Percentiles rank a stretch among this genome's conserved stretches.
Conservation (phyloP, 2,888 invertebrate genomes). For the Pherbina coryleti region DNA sequence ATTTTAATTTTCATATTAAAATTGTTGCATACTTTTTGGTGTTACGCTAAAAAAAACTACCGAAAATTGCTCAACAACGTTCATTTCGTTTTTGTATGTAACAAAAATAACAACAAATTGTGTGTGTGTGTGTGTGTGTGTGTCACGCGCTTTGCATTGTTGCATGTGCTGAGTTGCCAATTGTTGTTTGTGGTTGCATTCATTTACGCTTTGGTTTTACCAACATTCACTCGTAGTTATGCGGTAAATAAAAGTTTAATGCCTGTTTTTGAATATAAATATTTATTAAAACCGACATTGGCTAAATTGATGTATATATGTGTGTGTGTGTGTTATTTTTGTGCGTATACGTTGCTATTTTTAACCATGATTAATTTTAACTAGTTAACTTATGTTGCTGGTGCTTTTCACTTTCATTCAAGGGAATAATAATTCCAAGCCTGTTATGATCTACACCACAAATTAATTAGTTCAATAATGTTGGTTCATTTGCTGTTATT, state of each 20-base stretch:
- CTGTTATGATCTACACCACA: too few species aligned
- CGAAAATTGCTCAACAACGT: not conserved
- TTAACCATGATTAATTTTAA: too few species aligned
- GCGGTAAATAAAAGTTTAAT: too few species aligned
- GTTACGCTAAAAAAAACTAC: not conserved
- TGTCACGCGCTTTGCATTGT: not conserved
- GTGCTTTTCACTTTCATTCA: too few species aligned
- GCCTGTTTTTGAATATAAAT: too few species aligned
- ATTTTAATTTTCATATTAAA: slow-evolving; percentile 23
- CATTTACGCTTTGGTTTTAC: too few species aligned
- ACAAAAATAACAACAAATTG: not conserved
- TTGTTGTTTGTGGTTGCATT: not conserved
- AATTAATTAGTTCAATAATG: too few species aligned
- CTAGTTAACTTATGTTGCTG: too few species aligned
- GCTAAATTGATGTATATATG: not conserved
- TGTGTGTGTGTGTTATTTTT: not conserved
- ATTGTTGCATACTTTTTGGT: slow-evolving; percentile 11
- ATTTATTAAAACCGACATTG: too few species aligned
- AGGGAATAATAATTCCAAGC: too few species aligned
- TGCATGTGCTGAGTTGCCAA: slow-evolving; percentile 4
- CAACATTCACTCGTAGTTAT: too few species aligned
- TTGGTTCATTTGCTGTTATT: too few species aligned
- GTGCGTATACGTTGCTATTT: not conserved
- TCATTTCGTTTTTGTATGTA: not conserved
- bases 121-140: slow-evolving; percentile 19